Evolutionary conservation across 2,797 vertebrate genomes (phyloP).

Genomic region (Anguilla pacifica): DNA sequence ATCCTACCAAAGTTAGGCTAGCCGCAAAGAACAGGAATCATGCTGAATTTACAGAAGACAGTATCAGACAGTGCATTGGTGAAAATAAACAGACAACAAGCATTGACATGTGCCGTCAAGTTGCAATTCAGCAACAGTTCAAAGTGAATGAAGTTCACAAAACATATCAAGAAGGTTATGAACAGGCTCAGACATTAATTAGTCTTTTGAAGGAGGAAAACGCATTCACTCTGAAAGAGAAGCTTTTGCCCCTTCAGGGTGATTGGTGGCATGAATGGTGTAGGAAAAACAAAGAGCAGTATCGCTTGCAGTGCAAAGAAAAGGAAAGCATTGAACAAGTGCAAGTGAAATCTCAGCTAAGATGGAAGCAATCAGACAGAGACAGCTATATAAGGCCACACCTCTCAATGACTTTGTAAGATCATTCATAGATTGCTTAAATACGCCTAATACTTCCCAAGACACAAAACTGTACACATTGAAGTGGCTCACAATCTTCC

Average conservation of each 20-base stretch:
- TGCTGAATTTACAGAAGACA: slow-evolving; percentile 33
- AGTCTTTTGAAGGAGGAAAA: slow-evolving; percentile 18
- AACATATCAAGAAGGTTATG: slow-evolving; percentile 12
- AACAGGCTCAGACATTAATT: slow-evolving; percentile 10
- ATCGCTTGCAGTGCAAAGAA: slow-evolving; percentile 14
- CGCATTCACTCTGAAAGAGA: slow-evolving; percentile 11
- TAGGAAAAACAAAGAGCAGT: slow-evolving; percentile 26
- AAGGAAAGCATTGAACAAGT: slow-evolving; percentile 20
- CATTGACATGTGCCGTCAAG: background rate
- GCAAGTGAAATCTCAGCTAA: background rate
- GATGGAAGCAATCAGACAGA: background rate
- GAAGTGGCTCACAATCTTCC: slow-evolving; percentile 33
- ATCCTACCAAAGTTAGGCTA: slow-evolving; percentile 23
- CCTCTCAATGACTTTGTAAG: slow-evolving; percentile 24
- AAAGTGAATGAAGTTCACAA: slow-evolving; percentile 30
- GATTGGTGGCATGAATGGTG: slow-evolving; percentile 33
- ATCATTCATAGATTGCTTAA: slow-evolving; percentile 26
- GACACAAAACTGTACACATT: slow-evolving; percentile 24
- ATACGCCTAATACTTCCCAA: background rate
- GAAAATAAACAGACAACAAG: background rate
- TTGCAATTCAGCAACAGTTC: slow-evolving; percentile 9
- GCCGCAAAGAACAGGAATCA: slow-evolving; percentile 37
- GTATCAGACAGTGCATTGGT: slow-evolving; percentile 19
- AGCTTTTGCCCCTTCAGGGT: slow-evolving; percentile 30
- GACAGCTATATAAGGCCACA: background rate